phyloP scores from a whole-genome alignment of 2,113 vertebrate species.

The Lampris megalopsis region DNA sequence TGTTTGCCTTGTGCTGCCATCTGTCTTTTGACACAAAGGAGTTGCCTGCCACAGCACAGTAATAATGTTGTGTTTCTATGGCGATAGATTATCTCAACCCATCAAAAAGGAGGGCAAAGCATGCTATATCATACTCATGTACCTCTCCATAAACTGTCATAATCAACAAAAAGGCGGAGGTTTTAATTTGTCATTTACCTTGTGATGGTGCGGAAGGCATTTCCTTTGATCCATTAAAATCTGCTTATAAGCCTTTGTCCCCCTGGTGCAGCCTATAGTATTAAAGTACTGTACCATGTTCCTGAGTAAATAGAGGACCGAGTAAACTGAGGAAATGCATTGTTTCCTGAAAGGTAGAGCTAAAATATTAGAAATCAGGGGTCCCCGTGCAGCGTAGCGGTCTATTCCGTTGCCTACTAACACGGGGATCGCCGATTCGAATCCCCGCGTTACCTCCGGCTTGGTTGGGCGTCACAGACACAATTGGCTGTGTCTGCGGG shows the following conservation, averaged over 20 bases:
- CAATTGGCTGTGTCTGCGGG: no score
- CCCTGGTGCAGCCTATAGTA: not conserved
- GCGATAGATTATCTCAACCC: conserved; percentile 24
- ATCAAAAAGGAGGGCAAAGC: conserved; percentile 35
- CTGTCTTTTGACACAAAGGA: conserved; percentile 71
- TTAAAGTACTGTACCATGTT: not conserved
- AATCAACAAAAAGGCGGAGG: not conserved
- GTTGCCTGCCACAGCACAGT: conserved; percentile 32
- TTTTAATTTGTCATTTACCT: not conserved
- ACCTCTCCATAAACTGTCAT: not conserved
- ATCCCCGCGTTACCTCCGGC: no score
- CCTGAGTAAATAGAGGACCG: not conserved
- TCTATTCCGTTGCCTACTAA: no score
- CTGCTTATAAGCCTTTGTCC: not conserved
- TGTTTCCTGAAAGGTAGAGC: not conserved
- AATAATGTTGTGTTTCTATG: conserved; percentile 33
- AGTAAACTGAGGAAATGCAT: not conserved
- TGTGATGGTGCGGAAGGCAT: not conserved
- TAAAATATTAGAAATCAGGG: not conserved
- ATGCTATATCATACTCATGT: conserved; percentile 4
- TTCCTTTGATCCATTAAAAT: not conserved
- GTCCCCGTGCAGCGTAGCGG: not conserved
- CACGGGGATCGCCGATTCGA: no score
- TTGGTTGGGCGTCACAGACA: no score
- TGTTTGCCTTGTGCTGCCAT: conserved; percentile 40